Evolutionary conservation across 2,797 vertebrate genomes (phyloP), one percentile per base, ranked within the genome.

Genomic region (Sebastolobus altivelis): DNA sequence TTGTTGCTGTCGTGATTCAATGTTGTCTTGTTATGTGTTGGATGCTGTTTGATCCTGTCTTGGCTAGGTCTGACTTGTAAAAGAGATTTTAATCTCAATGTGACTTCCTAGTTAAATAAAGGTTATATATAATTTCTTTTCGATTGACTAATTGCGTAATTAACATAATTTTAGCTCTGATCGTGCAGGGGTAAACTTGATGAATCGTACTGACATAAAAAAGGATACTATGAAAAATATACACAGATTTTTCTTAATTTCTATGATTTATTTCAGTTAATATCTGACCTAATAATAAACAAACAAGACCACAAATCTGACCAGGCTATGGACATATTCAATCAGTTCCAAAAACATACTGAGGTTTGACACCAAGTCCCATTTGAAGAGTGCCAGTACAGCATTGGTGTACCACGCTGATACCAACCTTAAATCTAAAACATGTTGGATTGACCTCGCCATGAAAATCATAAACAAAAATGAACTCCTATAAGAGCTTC

Each of bases 401-500:
- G 8, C 12, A 33, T 27, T 8, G 8, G n/a, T 38, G 59, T 27
- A 25, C 14, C 31, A 40, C 3, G 29, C 29, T 80, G 65, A 69
- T 76, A 43, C 1, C 0, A 76, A 59, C 31, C 12, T 43, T 29
- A 9, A 16, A 35, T 73, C 14, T 74, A 55, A 75, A 65, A 77
- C 62, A 37, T 33, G 20, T 59, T 46, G 10, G 14, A 71, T 59
- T 59, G 75, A 88, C 75, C 65, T 76, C 43, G 61, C 33, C 18
- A 2, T 62, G 25, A 69, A 69, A 79, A 75, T 60, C 9, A 11
- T 55, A 72, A 84, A 80, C 72, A 80, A 79, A 89, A 88, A 78
- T 37, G 6, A 62, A 69, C 67, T 66, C 55, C 55, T 65, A 43
- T 73, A 65, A 31, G 31, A 65, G 59, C 73, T 82, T 76, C 38